Conservation (phyloP, 2,888 invertebrate species). For the Sphaeridia pumilis region DNA sequence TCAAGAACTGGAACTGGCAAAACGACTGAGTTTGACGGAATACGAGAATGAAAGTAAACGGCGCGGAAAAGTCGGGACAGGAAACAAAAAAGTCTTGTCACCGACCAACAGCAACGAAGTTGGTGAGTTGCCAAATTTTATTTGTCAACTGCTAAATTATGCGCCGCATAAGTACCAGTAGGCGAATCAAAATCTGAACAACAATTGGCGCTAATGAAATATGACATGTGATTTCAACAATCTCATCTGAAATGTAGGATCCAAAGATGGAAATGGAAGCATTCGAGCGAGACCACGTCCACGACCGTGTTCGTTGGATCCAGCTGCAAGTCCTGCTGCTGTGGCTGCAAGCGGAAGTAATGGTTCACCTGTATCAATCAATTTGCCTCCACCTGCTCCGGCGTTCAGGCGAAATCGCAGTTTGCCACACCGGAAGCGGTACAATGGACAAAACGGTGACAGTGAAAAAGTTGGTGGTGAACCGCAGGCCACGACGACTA, state of each 20-base stretch:
- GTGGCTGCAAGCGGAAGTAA: constrained; percentile 13
- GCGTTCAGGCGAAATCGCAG: constrained; percentile 30
- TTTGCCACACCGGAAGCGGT: constrained; percentile 18
- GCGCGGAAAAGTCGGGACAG: neutral
- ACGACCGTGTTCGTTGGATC: constrained; percentile 16
- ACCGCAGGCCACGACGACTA: no score
- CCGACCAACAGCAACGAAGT: neutral
- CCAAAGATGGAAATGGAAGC: neutral
- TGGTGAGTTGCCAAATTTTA: neutral
- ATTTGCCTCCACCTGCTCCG: constrained; percentile 18
- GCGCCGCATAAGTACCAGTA: no score
- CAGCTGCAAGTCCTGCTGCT: constrained; percentile 5
- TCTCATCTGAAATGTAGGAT: no score
- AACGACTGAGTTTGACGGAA: constrained; percentile 66
- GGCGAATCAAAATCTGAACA: no score
- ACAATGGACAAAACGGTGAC: neutral
- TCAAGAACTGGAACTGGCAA: constrained; percentile 75
- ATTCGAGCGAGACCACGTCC: constrained; percentile 18
- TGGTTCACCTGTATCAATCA: constrained; percentile 10
- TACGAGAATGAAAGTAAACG: constrained; percentile 22
- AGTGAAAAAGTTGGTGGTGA: no score
- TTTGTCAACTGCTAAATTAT: no score
- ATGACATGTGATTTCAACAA: no score
- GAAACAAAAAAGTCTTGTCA: neutral
- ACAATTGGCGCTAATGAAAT: no score